phyloP scores from a whole-genome alignment of 2,113 vertebrate genomes.

The Ahaetulla prasina region DNA sequence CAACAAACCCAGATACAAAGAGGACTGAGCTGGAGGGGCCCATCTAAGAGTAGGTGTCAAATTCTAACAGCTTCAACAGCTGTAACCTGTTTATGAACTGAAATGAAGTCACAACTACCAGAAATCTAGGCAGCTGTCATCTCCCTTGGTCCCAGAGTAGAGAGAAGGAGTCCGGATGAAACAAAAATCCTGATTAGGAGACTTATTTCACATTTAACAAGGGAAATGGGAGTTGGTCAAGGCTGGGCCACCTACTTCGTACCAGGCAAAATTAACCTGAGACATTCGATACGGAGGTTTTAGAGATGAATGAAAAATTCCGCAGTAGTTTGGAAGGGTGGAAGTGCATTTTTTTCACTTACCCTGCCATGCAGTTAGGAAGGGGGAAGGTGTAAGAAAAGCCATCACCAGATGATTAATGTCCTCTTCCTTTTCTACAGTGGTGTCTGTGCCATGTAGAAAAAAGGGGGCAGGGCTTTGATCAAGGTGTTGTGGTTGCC shows the following conservation, averaged over 20 bases:
- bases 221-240: background rate
- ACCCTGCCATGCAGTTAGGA: background rate
- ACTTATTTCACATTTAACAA: conserved; percentile 19
- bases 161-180: background rate
- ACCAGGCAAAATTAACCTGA: background rate
- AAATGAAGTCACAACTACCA: conserved; percentile 45
- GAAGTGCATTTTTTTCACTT: background rate
- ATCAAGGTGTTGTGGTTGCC: background rate
- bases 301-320: background rate
- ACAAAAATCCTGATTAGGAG: background rate
- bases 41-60: conserved; percentile 54
- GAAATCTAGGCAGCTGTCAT: conserved; percentile 11
- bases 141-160: conserved; percentile 1
- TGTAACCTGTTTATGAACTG: conserved; percentile 56
- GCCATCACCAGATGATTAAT: background rate
- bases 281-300: background rate
- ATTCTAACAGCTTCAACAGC: conserved; percentile 62
- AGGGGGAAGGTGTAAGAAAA: background rate
- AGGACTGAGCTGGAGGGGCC: conserved; percentile 56
- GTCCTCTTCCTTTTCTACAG: background rate
- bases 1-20: conserved; percentile 65
- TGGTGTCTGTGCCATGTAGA: background rate
- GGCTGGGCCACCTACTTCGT: background rate
- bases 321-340: background rate
- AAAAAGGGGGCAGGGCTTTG: background rate